These are phyloP conservation scores for Tyrannus savana DNA, from an alignment of 2,113 vertebrate species.

Conservation along the genomic window DNA sequence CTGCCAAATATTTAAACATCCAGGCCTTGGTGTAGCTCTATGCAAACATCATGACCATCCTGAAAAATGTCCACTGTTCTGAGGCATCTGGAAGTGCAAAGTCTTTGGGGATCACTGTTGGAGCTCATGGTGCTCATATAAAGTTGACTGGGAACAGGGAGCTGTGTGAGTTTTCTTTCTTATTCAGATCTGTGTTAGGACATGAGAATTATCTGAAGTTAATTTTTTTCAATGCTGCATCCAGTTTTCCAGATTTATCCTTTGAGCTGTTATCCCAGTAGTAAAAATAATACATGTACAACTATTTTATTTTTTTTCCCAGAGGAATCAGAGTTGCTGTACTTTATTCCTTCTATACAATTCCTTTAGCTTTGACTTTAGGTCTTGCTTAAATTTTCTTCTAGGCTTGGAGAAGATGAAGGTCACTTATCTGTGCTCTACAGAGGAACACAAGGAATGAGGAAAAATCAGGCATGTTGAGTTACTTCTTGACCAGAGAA, in stretches of 20 bases:
- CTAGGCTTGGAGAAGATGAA: background rate
- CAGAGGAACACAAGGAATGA: background rate
- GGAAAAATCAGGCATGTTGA: background rate
- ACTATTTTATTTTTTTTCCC: background rate
- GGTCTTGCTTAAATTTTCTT: background rate
- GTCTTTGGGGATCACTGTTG: background rate
- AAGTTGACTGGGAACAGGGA: background rate
- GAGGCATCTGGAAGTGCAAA: background rate
- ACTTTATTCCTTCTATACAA: background rate
- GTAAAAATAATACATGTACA: background rate
- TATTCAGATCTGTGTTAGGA: background rate
- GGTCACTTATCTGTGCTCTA: background rate
- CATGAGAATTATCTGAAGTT: background rate
- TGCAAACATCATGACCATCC: background rate
- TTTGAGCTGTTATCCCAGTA: background rate
- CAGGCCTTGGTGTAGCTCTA: background rate
- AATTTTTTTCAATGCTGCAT: background rate
- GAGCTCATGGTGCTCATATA: background rate
- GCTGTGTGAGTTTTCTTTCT: background rate
- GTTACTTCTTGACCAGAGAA: background rate
- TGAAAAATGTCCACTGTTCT: background rate
- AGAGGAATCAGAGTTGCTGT: background rate
- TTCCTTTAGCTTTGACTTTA: background rate
- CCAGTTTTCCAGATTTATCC: background rate
- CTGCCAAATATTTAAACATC: background rate